Evolutionary conservation across 2,888 invertebrate genomes (phyloP).

Genomic region (Caenorhabditis doughertyi): DNA sequence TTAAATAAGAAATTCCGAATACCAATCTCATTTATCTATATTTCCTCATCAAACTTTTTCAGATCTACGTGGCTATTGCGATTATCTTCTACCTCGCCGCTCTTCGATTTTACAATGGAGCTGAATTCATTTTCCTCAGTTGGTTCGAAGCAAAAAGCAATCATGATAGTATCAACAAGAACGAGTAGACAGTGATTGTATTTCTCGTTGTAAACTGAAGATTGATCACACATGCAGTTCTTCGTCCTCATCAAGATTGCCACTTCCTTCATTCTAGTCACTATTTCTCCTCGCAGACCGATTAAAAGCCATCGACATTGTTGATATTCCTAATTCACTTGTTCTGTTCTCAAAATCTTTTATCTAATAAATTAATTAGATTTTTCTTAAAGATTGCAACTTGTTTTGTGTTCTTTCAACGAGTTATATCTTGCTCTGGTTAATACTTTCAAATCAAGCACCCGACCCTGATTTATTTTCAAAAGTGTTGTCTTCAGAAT

Average conservation of each 20-base stretch:
- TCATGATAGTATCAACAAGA: neutral
- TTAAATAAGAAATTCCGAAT: no score
- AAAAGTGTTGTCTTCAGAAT: constrained; percentile 22
- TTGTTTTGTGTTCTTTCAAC: no score
- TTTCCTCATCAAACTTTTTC: constrained; percentile 1
- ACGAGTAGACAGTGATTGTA: constrained; percentile 24
- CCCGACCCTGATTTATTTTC: neutral
- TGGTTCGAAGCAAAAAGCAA: constrained; percentile 73
- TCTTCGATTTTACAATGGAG: constrained; percentile 70
- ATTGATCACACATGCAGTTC: constrained; percentile 31
- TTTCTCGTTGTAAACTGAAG: constrained; percentile 22
- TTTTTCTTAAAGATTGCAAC: no score
- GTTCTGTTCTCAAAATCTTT: constrained; percentile 16
- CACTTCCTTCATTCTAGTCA: constrained; percentile 17
- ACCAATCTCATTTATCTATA: no score
- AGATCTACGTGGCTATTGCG: constrained; percentile 70
- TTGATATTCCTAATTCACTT: constrained; percentile 34
- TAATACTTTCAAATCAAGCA: no score
- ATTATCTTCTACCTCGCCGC: constrained; percentile 72
- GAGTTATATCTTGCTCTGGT: no score
- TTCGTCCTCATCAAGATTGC: constrained; percentile 15
- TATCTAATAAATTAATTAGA: neutral
- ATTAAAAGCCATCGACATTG: constrained; percentile 33
- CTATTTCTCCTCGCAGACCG: constrained; percentile 5
- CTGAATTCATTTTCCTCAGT: constrained; percentile 75